Evolutionary conservation across 2,113 vertebrate genomes (phyloP).

Genomic region (Tragelaphus strepsiceros): DNA sequence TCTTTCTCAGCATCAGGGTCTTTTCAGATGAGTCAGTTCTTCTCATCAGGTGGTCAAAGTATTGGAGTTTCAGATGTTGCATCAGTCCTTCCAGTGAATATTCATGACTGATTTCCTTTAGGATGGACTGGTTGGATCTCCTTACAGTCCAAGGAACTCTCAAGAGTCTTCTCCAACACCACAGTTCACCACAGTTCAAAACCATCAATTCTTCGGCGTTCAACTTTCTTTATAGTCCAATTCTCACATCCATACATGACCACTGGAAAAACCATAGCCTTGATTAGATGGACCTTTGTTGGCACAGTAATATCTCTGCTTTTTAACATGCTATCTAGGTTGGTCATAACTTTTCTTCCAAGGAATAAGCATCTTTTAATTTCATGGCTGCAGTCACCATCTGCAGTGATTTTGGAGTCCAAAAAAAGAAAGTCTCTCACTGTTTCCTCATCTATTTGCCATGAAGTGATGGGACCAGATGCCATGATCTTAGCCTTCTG

Average conservation of each 20-base stretch:
- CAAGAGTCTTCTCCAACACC: background rate
- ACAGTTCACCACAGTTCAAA: background rate
- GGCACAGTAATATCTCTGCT: background rate
- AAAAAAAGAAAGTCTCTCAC: background rate
- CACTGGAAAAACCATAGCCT: background rate
- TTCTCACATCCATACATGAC: background rate
- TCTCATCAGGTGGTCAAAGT: background rate
- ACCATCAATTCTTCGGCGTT: rapidly evolving
- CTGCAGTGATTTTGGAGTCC: background rate
- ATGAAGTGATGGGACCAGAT: background rate
- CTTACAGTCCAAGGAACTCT: background rate
- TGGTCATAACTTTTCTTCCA: background rate
- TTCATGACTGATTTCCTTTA: background rate
- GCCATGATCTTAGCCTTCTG: background rate
- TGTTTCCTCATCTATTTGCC: background rate
- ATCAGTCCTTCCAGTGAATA: background rate
- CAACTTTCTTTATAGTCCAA: background rate
- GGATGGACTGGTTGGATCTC: background rate
- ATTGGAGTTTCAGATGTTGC: background rate
- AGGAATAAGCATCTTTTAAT: background rate
- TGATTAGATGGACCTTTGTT: background rate
- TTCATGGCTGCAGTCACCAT: background rate
- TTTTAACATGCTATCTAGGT: background rate
- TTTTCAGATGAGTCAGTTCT: background rate
- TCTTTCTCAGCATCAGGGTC: background rate